Conservation (phyloP, 2,888 invertebrate species). For the Ophion slaviceki region DNA sequence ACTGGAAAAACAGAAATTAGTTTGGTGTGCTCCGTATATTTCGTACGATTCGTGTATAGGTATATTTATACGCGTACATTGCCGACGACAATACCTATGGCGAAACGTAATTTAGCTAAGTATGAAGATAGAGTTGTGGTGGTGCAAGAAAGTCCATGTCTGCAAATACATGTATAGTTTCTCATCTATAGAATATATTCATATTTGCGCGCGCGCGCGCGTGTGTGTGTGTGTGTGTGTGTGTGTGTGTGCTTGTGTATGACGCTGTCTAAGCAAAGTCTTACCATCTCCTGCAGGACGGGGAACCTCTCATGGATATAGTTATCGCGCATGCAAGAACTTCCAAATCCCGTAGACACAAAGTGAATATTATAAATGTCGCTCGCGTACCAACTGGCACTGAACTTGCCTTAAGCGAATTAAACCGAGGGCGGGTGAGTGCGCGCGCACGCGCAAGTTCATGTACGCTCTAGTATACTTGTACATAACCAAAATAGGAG, state of each 20-base stretch:
- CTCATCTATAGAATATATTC: conserved; percentile 7
- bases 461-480: neutral
- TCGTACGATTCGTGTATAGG: conserved; percentile 35
- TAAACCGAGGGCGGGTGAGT: conserved; percentile 67
- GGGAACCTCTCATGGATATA: conserved; percentile 50
- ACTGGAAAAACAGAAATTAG: conserved; percentile 46
- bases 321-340: conserved; percentile 60
- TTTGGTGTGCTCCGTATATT: conserved; percentile 56
- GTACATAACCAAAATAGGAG: conserved; percentile 52
- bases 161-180: neutral
- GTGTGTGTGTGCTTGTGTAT: conserved; percentile 26
- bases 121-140: conserved; percentile 1
- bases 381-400: conserved; percentile 73
- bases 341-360: conserved; percentile 66
- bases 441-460: conserved; percentile 5
- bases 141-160: conserved; percentile 13
- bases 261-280: conserved; percentile 45
- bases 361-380: conserved; percentile 68
- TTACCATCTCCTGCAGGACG: conserved; percentile 21
- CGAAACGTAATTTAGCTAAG: conserved; percentile 30
- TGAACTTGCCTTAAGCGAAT: conserved; percentile 75
- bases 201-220: neutral
- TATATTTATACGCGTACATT: conserved; percentile 47
- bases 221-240: neutral
- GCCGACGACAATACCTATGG: conserved; percentile 18